Conservation (phyloP, 2,113 vertebrate genomes). For the Podiceps cristatus region DNA sequence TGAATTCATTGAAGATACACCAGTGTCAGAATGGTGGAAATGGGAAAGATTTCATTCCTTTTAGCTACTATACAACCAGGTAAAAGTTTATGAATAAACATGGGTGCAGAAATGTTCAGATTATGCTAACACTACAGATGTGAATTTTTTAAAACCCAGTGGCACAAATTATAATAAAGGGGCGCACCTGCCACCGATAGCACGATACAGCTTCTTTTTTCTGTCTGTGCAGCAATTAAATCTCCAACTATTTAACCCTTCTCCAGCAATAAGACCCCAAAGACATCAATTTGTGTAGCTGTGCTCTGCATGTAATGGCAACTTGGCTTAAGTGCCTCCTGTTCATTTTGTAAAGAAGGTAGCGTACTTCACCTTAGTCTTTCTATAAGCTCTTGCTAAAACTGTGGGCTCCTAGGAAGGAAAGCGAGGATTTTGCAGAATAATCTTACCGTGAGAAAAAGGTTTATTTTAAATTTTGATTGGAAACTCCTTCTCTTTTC, state of each 20-base stretch:
- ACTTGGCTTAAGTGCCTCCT: neutral
- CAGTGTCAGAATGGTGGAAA: neutral
- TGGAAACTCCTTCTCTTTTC: neutral
- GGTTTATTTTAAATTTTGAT: neutral
- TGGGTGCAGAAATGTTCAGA: neutral
- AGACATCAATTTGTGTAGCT: neutral
- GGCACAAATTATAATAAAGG: neutral
- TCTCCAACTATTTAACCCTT: neutral
- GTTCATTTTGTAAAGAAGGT: neutral
- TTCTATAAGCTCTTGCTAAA: neutral
- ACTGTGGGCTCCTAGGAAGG: neutral
- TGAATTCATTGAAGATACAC: neutral
- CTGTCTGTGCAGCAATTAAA: neutral
- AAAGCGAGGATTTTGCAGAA: neutral
- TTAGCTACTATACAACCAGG: neutral
- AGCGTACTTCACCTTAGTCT: neutral
- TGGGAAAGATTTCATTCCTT: neutral
- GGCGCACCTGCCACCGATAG: neutral
- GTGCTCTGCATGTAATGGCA: neutral
- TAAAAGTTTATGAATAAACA: conserved; percentile 10
- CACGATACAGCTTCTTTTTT: neutral
- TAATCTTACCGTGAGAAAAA: neutral
- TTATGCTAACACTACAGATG: neutral
- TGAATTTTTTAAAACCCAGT: conserved; percentile 13
- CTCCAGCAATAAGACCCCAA: neutral